Percentiles rank a stretch among this genome's conserved stretches.
phyloP scores from a whole-genome alignment of 1,140 invertebrate genomes.

The Pollicipes pollicipes region DNA sequence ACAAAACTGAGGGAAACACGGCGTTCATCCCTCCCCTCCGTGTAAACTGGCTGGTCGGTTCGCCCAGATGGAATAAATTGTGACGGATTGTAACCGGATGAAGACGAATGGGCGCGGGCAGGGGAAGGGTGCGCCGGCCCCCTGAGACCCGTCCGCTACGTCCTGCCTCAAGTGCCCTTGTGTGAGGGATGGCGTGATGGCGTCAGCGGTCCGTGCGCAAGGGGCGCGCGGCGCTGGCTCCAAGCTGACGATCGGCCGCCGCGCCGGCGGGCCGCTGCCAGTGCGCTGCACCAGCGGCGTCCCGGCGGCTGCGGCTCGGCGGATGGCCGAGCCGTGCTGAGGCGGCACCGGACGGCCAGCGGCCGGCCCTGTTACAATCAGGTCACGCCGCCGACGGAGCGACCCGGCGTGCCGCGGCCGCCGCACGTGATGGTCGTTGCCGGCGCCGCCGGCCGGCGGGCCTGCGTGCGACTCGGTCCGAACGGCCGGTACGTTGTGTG shows the following conservation, averaged over 20 bases:
- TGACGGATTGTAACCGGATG: conserved; percentile 1
- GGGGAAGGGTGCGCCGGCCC: no score
- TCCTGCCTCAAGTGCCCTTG: neutral
- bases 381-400: neutral
- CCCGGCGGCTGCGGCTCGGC: no score
- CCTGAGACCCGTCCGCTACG: neutral
- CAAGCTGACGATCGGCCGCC: no score
- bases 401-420: neutral
- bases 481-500: no score
- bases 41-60: neutral
- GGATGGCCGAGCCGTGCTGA: no score
- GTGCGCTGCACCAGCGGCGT: no score
- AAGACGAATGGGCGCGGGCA: neutral
- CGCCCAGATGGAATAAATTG: neutral
- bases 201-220: neutral
- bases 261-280: no score
- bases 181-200: neutral
- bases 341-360: neutral
- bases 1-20: neutral
- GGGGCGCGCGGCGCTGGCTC: no score
- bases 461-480: no score
- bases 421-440: neutral
- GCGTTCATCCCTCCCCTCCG: neutral
- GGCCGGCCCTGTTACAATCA: neutral
- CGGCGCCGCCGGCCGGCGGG: no score